Percentiles rank a stretch among this genome's conserved stretches.
phyloP scores from a whole-genome alignment of 2,797 vertebrate genomes.

The Notamacropus eugenii region DNA sequence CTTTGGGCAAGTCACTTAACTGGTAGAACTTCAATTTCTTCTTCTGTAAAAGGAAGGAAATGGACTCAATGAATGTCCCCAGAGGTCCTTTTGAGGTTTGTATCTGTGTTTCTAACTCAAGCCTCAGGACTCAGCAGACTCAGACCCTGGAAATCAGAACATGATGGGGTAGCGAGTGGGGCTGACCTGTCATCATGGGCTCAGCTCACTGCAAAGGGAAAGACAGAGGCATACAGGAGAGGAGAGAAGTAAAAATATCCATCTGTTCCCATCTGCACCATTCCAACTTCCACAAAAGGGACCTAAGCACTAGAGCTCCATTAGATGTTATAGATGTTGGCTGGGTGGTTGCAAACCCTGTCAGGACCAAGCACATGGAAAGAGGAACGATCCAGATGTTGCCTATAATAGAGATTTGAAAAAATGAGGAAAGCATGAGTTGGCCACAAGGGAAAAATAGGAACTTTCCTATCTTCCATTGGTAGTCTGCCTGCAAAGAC shows the following conservation, averaged over 20 bases:
- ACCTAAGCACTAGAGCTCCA: rapidly evolving
- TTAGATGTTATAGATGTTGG: neutral
- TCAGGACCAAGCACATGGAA: conserved; percentile 50
- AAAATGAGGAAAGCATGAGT: conserved; percentile 51
- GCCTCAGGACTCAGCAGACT: neutral
- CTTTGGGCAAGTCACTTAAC: neutral
- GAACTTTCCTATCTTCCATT: neutral
- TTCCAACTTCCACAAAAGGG: neutral
- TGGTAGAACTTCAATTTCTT: neutral
- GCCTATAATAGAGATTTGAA: conserved; percentile 50
- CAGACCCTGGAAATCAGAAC: neutral
- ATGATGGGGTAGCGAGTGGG: neutral
- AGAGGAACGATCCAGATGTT: conserved; percentile 63
- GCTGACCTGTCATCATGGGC: neutral
- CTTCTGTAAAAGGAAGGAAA: neutral
- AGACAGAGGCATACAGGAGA: neutral
- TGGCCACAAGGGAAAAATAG: conserved; percentile 20
- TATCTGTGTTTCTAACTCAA: neutral
- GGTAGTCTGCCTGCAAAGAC: neutral
- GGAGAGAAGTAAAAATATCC: neutral
- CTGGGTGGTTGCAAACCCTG: conserved; percentile 34
- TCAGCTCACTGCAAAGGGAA: neutral
- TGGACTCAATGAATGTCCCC: neutral
- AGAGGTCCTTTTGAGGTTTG: neutral
- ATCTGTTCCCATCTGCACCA: neutral